These are phyloP conservation scores for Drosophila leontia DNA, from an alignment of 1,140 invertebrate species.

Conservation along the genomic window DNA sequence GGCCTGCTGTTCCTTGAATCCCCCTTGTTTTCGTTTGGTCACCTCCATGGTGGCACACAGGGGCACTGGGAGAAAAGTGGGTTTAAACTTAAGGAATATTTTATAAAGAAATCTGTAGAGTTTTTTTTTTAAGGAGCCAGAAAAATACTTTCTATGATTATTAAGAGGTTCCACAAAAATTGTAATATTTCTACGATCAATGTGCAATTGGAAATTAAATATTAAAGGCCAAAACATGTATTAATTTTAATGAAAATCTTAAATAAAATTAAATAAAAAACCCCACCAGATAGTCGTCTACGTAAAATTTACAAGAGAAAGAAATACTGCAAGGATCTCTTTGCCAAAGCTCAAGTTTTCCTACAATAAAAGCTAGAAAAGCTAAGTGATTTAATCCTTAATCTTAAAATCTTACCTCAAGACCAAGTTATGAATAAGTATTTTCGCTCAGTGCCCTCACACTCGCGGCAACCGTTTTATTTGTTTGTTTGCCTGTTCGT, in stretches of 20 bases:
- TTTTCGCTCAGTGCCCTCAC: constrained; percentile 28
- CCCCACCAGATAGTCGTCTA: not conserved
- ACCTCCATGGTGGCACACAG: constrained; percentile 52
- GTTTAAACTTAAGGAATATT: too few species aligned
- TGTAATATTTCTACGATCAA: not conserved
- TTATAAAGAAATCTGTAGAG: too few species aligned
- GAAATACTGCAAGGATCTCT: not conserved
- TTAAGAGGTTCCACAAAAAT: not conserved
- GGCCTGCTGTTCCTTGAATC: not conserved
- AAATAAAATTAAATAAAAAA: not conserved
- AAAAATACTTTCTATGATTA: not conserved
- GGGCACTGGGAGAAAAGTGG: constrained; percentile 2
- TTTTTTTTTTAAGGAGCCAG: not conserved
- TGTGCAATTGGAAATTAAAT: fast-evolving
- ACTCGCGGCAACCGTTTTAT: constrained; percentile 57
- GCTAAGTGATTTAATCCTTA: not conserved
- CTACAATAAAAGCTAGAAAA: not conserved
- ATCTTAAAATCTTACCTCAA: not conserved
- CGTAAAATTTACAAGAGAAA: not conserved
- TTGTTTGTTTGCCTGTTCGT: constrained; percentile 79
- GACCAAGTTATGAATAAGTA: not conserved
- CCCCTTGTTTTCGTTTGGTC: constrained; percentile 65
- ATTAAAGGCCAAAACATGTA: too few species aligned
- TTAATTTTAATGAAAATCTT: not conserved
- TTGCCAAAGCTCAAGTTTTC: not conserved